Evolutionary conservation across 2,888 invertebrate species (phyloP), one percentile per base, ranked within the genome.

Genomic region (Eupsilia transversa): DNA sequence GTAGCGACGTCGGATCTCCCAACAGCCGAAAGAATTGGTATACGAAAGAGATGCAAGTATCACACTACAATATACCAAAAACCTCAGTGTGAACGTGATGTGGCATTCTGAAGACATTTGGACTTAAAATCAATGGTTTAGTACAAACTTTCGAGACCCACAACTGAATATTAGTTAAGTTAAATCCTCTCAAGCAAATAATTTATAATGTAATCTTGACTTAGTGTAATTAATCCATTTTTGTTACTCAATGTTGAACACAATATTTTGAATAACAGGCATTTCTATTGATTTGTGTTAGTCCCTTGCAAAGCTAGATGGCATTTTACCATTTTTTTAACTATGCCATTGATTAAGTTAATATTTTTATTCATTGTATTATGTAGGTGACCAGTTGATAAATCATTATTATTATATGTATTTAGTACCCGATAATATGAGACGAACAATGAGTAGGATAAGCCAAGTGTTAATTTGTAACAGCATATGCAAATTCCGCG

Each of bases 101-200:
- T 63, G 65, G 56, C 64, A 67, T 67, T 67, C 63, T 63, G 64
- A 74, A 78, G 68, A 77, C 56, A 76, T 76, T 78, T 77, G 57
- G 63, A 85, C 66, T 72, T 76, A 69, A 78, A 79, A 87, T 82
- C 76, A 82, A 83, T 86, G 69, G 79, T 84, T 84, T 86, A 88
- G 87, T 89, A 89, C 89, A 88, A 90, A 89, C 80, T 82, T 84
- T 71, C 60, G 56, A 76, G 67, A 79, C 73, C 84, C 75, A 54
- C 72, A 76, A 71, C 72, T 73, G 60, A 82, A 65, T 75, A 46
- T 77, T 75, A 83, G 63, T 76, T 82, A 80, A 69, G 78, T 74
- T 71, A 52, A 75, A 80, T 75, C 74, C 61, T 80, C 74, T 77
- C 80, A 79, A 56, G 74, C 69, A 79, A 78, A 76, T 82, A 79